These are phyloP conservation scores for Molorchus minor DNA, from an alignment of 2,888 invertebrate species.

Conservation along the genomic window DNA sequence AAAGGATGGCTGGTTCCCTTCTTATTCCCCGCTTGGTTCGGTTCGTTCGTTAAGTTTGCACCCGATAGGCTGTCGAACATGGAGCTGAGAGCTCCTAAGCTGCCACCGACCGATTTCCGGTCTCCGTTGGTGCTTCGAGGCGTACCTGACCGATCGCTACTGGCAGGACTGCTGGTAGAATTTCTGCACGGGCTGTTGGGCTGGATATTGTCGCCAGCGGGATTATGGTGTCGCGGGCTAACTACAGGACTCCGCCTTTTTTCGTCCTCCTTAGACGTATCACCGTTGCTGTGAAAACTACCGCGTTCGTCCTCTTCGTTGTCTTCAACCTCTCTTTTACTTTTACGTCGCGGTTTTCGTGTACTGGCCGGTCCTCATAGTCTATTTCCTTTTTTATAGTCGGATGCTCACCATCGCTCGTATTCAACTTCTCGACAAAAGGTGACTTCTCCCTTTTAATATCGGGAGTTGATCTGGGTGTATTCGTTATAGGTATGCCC, in stretches of 20 bases:
- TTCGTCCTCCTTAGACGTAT: constrained; percentile 55
- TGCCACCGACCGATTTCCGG: constrained; percentile 70
- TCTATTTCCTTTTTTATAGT: constrained; percentile 57
- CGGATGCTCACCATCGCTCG: constrained; percentile 61
- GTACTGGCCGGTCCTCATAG: constrained; percentile 52
- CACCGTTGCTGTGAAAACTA: constrained; percentile 59
- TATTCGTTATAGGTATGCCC: constrained; percentile 67
- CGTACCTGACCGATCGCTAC: constrained; percentile 80
- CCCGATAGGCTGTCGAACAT: constrained; percentile 90
- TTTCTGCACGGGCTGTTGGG: constrained; percentile 71
- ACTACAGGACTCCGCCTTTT: constrained; percentile 57
- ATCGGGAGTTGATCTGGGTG: constrained; percentile 76
- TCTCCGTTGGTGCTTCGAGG: constrained; percentile 73
- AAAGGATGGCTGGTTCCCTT: constrained; percentile 87
- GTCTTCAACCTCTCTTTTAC: constrained; percentile 57
- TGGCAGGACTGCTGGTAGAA: constrained; percentile 75
- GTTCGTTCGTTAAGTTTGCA: constrained; percentile 56
- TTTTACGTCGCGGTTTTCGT: constrained; percentile 62
- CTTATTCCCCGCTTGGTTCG: constrained; percentile 67
- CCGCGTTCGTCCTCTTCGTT: constrained; percentile 61
- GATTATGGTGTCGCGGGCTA: constrained; percentile 56
- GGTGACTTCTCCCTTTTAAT: constrained; percentile 67
- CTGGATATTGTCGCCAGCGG: constrained; percentile 57
- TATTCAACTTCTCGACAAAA: constrained; percentile 55
- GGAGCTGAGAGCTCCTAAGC: constrained; percentile 84